phyloP scores from a whole-genome alignment of 2,888 invertebrate species.

The Eupithecia subfuscata region DNA sequence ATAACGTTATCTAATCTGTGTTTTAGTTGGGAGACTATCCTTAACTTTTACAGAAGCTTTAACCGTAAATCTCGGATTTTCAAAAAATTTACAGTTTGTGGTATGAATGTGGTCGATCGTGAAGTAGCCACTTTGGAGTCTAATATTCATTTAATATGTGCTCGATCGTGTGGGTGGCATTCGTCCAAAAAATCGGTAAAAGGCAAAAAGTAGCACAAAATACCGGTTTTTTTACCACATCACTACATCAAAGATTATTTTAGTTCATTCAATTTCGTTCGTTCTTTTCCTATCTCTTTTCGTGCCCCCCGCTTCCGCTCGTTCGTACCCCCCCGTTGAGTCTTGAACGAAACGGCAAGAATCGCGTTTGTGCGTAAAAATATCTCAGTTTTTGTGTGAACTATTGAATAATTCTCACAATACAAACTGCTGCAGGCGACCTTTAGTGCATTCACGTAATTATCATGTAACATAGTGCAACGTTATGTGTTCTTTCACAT shows the following conservation, averaged over 20 bases:
- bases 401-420: slow-evolving; percentile 71
- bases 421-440: slow-evolving; percentile 58
- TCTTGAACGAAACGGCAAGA: slow-evolving; percentile 65
- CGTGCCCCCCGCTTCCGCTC: slow-evolving; percentile 46
- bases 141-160: no score
- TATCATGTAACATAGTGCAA: slow-evolving; percentile 51
- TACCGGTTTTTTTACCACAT: background rate
- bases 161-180: background rate
- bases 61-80: no score
- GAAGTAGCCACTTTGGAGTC: no score
- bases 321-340: background rate
- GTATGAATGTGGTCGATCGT: no score
- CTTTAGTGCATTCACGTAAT: slow-evolving; percentile 59
- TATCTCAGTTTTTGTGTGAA: slow-evolving; percentile 76
- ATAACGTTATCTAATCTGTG: no score
- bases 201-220: background rate
- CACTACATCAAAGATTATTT: background rate
- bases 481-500: slow-evolving; percentile 66
- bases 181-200: background rate
- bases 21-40: no score
- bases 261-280: background rate
- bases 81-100: no score
- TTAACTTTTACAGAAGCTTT: no score
- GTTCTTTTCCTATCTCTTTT: slow-evolving; percentile 44
- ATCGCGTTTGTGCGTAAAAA: slow-evolving; percentile 78